Base-by-base conservation (phyloP, 2,888 invertebrate genomes). In the Polyploca ridens region DNA sequence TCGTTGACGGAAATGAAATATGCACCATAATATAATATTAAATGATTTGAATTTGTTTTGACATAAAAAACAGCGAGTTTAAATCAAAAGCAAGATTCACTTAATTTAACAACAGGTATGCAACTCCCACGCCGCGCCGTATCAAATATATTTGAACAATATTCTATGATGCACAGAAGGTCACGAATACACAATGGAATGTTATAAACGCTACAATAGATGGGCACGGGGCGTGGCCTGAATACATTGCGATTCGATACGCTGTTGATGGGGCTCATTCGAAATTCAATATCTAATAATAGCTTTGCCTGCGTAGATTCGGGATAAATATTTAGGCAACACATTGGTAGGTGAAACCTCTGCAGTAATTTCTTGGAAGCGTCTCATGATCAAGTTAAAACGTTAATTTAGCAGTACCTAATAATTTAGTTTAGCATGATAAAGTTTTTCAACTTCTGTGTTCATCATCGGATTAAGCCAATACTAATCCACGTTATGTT, bases 151-250 rank as follows among this genome's bases (percentile, higher is more conserved):
- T 77, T 75, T 73, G 67, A 66, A 69, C 64, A 66, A 66, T 67
- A 71, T 72, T 74, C 74, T 75, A 75, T 82, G 77, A 78, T 73
- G 73, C 70, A 64, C 74, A 81, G 86, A 90, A 90, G 90, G 90
- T 88, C 91, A 89, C 83, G 85, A 82, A 75, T 82, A 68, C 67
- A 83, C 85, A 85, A 86, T 85, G 90, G 89, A 89, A 91, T 91
- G 90, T 82, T 76, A 81, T 76, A 76, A 81, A 79, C 79, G 71
- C 82, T 78, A 87, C 90, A 90, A 90, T 89, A 72, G 84, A 83
- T 79, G 82, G 81, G 76, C 79, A 74, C 67, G 79, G 67, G 77
- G 82, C 86, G 86, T 85, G 86, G 75, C 73, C 75, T 75, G 90
- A 87, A 90, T 90, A 83, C 81, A 79, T 82, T 76, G 70, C 68